Base-by-base conservation (phyloP, 1,140 invertebrate genomes). In the Lasioglossum baleicum region DNA sequence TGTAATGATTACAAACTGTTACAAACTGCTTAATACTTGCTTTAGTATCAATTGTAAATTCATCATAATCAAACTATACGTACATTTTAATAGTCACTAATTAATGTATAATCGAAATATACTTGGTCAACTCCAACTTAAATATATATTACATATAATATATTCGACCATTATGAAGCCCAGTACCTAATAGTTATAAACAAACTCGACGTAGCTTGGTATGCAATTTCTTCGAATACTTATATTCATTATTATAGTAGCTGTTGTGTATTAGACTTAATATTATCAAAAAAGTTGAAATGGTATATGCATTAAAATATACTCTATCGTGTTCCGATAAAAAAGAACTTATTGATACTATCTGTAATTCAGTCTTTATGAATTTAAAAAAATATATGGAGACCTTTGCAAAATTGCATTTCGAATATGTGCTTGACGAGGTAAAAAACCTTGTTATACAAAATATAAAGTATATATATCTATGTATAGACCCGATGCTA, bases 341-440 rank as follows among this genome's bases (percentile, higher is more conserved):
- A 71, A 53, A 11, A 77, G 48, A 48, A 8, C 13, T 22, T 40
- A 44, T 63, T n/a, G n/a, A 48, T 63, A 67, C 11, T 8, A 17
- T 44, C 17, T 31, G 0, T 64, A 13, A 26, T 58, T n/a, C 40
- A 53, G 7, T 51, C 35, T 22, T 31, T 2, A 20, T 35, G 63
- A 6, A 40, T 53, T 63, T 64, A n/a, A 53, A 35, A 77, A 75
- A 51, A 69, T 76, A 69, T 76, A 71, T 70, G 2, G 7, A 35
- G 35, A 6, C 10, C 0, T 20, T 35, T 13, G 71, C 76, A 65
- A 20, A 67, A 63, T 48, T 44, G 26, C 0, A 26, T 75, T 22
- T 42, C 15, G 68, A 68, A 76, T 64, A 76, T 64, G 42, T 20
- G 35, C 56, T 20, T 22, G 20, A 64, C 22, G 40, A 60, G 17